Evolutionary conservation across 2,888 invertebrate species (phyloP).

Genomic region (Papilio protenor): DNA sequence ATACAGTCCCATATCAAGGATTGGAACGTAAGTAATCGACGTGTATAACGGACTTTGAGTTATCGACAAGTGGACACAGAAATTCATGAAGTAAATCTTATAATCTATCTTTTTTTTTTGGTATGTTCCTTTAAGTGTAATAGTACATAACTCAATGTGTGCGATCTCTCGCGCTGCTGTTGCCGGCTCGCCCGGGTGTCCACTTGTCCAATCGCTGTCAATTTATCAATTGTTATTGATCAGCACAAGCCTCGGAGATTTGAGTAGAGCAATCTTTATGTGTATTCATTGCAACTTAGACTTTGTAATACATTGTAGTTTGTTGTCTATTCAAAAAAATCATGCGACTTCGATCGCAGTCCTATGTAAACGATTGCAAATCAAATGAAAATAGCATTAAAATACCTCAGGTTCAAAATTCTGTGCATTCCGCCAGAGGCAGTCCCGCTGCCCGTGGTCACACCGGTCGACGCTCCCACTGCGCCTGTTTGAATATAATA

Average conservation of each 20-base stretch:
- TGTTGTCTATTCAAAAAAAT: not conserved
- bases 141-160: not conserved
- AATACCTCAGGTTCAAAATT: not conserved
- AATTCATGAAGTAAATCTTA: not conserved
- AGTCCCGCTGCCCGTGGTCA: not conserved
- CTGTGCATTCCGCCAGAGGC: not conserved
- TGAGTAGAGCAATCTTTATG: not conserved
- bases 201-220: constrained; percentile 19
- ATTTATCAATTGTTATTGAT: constrained; percentile 19
- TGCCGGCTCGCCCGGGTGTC: not conserved
- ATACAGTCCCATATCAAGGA: not conserved
- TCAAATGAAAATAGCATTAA: not conserved
- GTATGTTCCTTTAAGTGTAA: not conserved
- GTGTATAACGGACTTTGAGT: not conserved
- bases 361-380: not conserved
- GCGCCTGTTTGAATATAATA: constrained; percentile 3
- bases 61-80: not conserved
- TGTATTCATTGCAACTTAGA: not conserved
- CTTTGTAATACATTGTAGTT: not conserved
- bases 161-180: not conserved
- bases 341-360: not conserved
- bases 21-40: not conserved
- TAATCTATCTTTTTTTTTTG: not conserved
- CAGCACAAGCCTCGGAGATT: not conserved
- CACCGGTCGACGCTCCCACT: not conserved